phyloP scores from a whole-genome alignment of 1,140 invertebrate species.

The Trachymyrmex cornetzi region DNA sequence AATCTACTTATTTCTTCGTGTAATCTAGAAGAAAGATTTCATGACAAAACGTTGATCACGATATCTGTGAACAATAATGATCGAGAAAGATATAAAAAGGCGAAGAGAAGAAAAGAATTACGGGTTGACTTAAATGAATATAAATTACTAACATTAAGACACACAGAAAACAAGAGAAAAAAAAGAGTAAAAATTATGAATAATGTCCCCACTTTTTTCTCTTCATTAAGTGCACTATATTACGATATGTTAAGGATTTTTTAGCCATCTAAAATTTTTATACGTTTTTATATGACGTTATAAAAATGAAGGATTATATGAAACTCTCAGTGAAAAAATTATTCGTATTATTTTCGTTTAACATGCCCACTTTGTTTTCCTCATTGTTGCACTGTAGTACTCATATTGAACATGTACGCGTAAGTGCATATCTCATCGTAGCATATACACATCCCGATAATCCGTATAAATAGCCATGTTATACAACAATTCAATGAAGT shows the following conservation, averaged over 20 bases:
- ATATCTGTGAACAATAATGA: constrained; percentile 35
- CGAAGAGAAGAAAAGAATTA: constrained; percentile 3
- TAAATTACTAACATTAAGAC: neutral
- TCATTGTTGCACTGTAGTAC: neutral
- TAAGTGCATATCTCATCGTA: neutral
- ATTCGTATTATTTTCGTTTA: neutral
- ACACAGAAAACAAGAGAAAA: constrained; percentile 29
- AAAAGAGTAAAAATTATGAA: constrained; percentile 5
- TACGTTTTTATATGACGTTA: neutral
- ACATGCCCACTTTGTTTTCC: neutral
- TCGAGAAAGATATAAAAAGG: neutral
- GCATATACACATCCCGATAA: neutral
- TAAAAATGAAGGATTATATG: neutral
- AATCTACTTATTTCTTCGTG: neutral
- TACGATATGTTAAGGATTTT: neutral
- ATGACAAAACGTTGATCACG: constrained; percentile 12
- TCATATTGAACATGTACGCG: neutral
- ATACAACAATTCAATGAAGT: constrained; percentile 15
- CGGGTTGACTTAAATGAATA: constrained; percentile 16
- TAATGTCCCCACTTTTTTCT: neutral
- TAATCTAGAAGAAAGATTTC: neutral
- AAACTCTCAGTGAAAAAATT: neutral
- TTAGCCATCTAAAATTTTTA: neutral
- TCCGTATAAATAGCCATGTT: constrained; percentile 24
- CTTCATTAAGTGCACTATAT: neutral